Evolutionary conservation across 2,888 invertebrate species (phyloP), one percentile per base, ranked within the genome.

Genomic region (Ophraella communa): DNA sequence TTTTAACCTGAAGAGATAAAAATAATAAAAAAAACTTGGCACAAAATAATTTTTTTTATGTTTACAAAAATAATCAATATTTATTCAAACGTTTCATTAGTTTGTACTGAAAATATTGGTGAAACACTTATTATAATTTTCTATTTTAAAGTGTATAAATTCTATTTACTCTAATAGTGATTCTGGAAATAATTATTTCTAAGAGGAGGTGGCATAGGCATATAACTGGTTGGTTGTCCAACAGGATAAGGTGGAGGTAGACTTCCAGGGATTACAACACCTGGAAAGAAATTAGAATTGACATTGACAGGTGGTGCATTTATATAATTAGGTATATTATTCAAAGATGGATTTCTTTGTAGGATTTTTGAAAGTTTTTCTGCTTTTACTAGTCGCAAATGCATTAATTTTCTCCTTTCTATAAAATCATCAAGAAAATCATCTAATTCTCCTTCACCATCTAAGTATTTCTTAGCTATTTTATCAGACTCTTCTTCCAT

Each of bases 401-500:
- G 95, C 85, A 93, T 91, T 35, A 88, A 78, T 74, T 90, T 89
- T 49, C 98, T 87, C 66, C 88, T 86, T 0, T 87, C 86, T 62
- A 93, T 85, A 81, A 96, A 98, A 63, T 92, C 88, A 65, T 93
- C 92, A 3, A 97, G 83, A 79, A 97, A 98, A 65, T 89, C 88
- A 18, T 97, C 98, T 5, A 92, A 84, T 58, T 90, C 88, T 1
- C 84, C 81, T 78, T 88, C 88, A 7, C 89, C 90, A 11, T 89
- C 87, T 35, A 95, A 85, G 77, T 97, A 96, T 70, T 90, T 87
- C 75, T 93, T 91, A 0, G 94, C 91, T 47, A 92, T 80, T 67
- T 86, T 87, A 83, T 98, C 98, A 0, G 96, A 94, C 77, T 94
- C 90, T 78, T 98, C 97, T 81, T 98, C 98, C 59, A 92, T 90